These are phyloP conservation scores for Drosophila pullipes DNA, from an alignment of 2,888 invertebrate genomes.

Conservation along the genomic window DNA sequence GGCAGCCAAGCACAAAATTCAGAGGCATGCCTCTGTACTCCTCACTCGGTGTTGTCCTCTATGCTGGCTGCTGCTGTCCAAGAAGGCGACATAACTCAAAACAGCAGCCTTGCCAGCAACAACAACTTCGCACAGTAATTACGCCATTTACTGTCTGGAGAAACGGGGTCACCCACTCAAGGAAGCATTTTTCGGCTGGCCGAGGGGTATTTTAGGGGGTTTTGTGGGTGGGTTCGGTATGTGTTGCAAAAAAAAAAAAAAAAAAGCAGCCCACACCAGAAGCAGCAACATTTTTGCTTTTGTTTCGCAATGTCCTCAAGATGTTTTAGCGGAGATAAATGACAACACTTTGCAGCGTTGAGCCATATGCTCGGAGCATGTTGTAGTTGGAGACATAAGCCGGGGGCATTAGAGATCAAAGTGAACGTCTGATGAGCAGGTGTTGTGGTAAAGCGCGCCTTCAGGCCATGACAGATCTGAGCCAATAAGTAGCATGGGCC, in stretches of 20 bases:
- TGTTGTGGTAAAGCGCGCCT: constrained; percentile 41
- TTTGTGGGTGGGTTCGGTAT: constrained; percentile 2
- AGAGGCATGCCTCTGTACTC: constrained; percentile 30
- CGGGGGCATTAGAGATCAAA: constrained; percentile 68
- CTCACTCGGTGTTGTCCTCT: constrained; percentile 5
- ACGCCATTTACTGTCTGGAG: constrained; percentile 78
- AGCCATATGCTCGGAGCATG: constrained; percentile 52
- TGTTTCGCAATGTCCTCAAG: constrained; percentile 65
- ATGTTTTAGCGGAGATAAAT: constrained; percentile 76
- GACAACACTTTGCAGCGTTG: constrained; percentile 68
- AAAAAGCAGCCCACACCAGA: constrained; percentile 30
- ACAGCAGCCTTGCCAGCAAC: constrained; percentile 53
- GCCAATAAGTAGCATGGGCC: constrained; percentile 59
- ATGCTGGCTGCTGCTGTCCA: constrained; percentile 33
- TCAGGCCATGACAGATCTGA: constrained; percentile 53
- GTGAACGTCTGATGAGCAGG: constrained; percentile 60
- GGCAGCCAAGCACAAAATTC: constrained; percentile 65
- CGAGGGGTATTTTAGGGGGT: constrained; percentile 8
- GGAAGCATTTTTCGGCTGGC: constrained; percentile 66
- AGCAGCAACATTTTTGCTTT: constrained; percentile 39
- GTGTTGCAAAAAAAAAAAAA: constrained; percentile 13
- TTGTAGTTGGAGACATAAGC: constrained; percentile 44
- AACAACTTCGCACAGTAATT: constrained; percentile 78
- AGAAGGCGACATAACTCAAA: constrained; percentile 77
- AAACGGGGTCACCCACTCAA: constrained; percentile 77